These are phyloP conservation scores for Phrynosoma blainvillii DNA, from an alignment of 2,113 vertebrate species.

Conservation along the genomic window DNA sequence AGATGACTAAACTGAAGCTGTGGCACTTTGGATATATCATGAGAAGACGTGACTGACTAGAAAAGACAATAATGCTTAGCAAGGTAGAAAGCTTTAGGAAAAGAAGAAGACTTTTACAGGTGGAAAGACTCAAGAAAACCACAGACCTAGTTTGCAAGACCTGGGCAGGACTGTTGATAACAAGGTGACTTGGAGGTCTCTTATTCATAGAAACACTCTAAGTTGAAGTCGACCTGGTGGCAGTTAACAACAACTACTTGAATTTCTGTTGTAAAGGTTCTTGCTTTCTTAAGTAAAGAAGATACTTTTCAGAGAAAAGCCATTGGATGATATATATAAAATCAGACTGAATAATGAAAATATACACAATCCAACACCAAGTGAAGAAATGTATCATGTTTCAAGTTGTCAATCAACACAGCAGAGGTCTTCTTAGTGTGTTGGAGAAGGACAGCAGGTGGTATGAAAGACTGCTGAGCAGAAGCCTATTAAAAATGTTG, in stretches of 20 bases:
- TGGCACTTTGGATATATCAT: too few species aligned
- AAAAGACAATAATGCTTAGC: too few species aligned
- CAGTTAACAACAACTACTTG: background rate
- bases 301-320: background rate
- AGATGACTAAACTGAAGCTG: too few species aligned
- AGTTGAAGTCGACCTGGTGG: too few species aligned
- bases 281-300: slow-evolving; percentile 25
- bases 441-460: slow-evolving; percentile 5
- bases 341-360: slow-evolving; percentile 38
- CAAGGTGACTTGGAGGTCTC: too few species aligned
- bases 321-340: slow-evolving; percentile 25
- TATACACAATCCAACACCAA: slow-evolving; percentile 30
- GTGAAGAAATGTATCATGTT: background rate
- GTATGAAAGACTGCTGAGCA: background rate
- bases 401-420: slow-evolving; percentile 32
- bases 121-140: too few species aligned
- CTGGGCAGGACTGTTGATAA: too few species aligned
- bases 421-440: background rate
- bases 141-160: too few species aligned
- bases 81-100: too few species aligned
- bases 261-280: slow-evolving; percentile 38
- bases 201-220: too few species aligned
- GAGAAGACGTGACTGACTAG: too few species aligned
- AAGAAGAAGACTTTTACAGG: too few species aligned
- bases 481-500: slow-evolving; percentile 8